Base-by-base conservation (phyloP, 2,888 invertebrate genomes). In the Limnephilus marmoratus region DNA sequence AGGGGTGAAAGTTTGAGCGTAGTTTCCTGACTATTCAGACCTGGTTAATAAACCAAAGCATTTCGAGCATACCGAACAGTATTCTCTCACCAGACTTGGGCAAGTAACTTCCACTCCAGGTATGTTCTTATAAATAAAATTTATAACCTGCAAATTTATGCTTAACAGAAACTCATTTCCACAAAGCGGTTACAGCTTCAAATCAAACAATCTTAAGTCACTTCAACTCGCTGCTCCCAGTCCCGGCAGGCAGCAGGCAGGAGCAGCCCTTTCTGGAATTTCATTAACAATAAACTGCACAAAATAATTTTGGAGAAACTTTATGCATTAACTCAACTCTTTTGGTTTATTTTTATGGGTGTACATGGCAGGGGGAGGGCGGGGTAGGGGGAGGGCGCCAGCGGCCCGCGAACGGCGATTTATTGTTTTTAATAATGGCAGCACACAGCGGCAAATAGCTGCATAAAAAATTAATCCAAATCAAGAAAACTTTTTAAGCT, bases 391-490 rank as follows among this genome's bases (percentile, higher is more conserved):
- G 89, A 37, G 49, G 83, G 81, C 37, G 89, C 24, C 91, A 53
- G 90, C 90, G 93, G 83, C 49, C 49, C 83, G 91, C 82, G 86
- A 92, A 85, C 37, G 92, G 88, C 96, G 96, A 96, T 96, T 96
- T 96, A 96, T 96, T 96, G 96, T 96, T 96, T 96, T 96, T 96
- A 96, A 96, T 96, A 96, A 96, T 96, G 96, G 96, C 96, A 96
- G 95, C 96, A 92, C 95, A 95, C 95, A 95, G 95, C 96, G 95
- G 96, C 96, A 96, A 95, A 95, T 96, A 95, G 96, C 96, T 95
- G 96, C 96, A 96, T 95, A 95, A 95, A 95, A 95, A 93, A 91
- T 91, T 93, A 92, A 92, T 90, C 85, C 87, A 90, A 93, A 93
- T 92, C 81, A 89, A 90, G 90, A 80, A 90, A 91, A 89, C 85